Evolutionary conservation across 2,797 vertebrate genomes (phyloP).

Genomic region (Glossophaga mutica): DNA sequence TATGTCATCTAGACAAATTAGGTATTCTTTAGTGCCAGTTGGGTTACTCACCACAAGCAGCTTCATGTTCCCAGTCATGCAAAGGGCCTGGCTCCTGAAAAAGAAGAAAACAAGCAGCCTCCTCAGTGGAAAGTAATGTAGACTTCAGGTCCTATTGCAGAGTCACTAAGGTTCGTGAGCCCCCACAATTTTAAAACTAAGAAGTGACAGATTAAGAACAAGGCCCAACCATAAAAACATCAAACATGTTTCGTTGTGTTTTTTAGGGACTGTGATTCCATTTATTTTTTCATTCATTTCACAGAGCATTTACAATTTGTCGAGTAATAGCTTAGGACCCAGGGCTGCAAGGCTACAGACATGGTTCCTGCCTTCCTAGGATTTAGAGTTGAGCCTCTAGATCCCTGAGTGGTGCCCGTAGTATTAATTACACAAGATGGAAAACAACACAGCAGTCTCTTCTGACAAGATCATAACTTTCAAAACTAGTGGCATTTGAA

Average conservation of each 20-base stretch:
- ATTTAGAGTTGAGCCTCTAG: not conserved
- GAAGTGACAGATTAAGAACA: not conserved
- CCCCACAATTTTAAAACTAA: not conserved
- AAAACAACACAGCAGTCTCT: not conserved
- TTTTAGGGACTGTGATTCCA: not conserved
- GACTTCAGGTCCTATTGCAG: not conserved
- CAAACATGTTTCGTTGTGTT: not conserved
- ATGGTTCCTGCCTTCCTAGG: not conserved
- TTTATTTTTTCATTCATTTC: not conserved
- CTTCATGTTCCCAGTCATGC: not conserved
- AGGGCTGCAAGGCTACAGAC: not conserved
- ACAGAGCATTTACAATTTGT: not conserved
- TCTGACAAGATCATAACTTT: not conserved
- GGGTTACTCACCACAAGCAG: constrained; percentile 28
- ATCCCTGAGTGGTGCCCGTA: not conserved
- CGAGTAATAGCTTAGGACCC: not conserved
- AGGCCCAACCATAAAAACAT: not conserved
- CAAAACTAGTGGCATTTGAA: not conserved
- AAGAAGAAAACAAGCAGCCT: not conserved
- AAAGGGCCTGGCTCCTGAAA: constrained; percentile 46
- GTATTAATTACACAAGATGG: not conserved
- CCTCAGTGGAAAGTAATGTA: not conserved
- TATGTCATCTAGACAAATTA: not conserved
- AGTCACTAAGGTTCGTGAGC: not conserved
- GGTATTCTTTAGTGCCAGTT: not conserved